Evolutionary conservation across 2,888 invertebrate species (phyloP), one percentile per base, ranked within the genome.

Genomic region (Eupeodes luniger): DNA sequence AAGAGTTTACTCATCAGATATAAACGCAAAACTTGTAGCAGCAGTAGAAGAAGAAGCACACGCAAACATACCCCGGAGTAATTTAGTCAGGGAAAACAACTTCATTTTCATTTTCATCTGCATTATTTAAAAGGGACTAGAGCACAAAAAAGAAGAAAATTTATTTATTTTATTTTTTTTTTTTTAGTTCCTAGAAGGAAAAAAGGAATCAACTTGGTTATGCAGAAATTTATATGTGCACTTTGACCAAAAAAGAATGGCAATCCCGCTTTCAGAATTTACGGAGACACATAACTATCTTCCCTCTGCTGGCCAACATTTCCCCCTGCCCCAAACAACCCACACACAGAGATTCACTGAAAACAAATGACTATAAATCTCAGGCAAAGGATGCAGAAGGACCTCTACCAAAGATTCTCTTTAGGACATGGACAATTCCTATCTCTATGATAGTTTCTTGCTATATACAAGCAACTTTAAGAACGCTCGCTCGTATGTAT

Each of bases 281-380:
- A 67, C 67, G 66, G 69, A 55, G 55, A 70, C 69, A 70, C 61
- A 70, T 75, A 44, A 16, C 44, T 27, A 27, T 27, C 40, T 40
- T 40, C 9, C 47, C 14, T n/a, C 27, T 47, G 7, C 12, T 10
- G 2, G 1, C 12, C 11, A 7, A 10, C 55, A 3, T 16, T 6
- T 3, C 14, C 4, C 16, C 9, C 4, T 5, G 0, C 11, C 55
- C 1, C 11, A 4, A 12, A 27, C n/a, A 34, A 4, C 40, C 40
- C 1, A 40, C 9, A 44, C 27, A 64, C 36, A 75, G 0, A 76
- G 51, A 27, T 27, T 66, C 70, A 67, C 34, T 76, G 49, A 67
- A 27, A 67, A 77, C 76, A 88, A 88, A 85, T 78, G 85, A 81
- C 85, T 51, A 88, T 88, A 88, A 88, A 88, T 88, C 88, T 85